Evolutionary conservation across 1,140 invertebrate genomes (phyloP).

Genomic region (Heliconius hewitsoni): DNA sequence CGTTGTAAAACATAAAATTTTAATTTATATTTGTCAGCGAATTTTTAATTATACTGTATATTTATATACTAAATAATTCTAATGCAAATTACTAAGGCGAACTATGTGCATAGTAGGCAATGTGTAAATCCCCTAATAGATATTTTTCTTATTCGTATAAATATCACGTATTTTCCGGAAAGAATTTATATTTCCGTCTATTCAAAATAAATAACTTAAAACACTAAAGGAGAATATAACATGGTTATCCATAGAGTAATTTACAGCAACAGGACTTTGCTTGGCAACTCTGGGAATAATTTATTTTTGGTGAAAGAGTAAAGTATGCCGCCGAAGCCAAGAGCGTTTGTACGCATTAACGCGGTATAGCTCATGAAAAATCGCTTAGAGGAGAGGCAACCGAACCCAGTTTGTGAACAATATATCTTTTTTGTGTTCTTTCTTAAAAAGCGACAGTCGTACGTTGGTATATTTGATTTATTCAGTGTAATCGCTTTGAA

Average conservation of each 20-base stretch:
- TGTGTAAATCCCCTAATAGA: not conserved
- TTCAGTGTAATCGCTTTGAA: conserved; percentile 1
- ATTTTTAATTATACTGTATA: too few species aligned
- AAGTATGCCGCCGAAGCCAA: conserved; percentile 69
- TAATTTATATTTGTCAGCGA: too few species aligned
- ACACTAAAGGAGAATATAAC: conserved; percentile 45
- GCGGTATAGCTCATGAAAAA: conserved; percentile 73
- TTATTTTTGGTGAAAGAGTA: conserved; percentile 73
- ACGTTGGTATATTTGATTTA: conserved; percentile 31
- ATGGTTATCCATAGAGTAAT: conserved; percentile 57
- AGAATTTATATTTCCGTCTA: not conserved
- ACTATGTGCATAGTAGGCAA: not conserved
- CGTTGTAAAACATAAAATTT: too few species aligned
- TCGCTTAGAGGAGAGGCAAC: conserved; percentile 67
- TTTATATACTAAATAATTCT: not conserved
- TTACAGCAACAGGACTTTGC: conserved; percentile 52
- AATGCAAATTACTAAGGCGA: not conserved
- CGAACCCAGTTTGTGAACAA: conserved; percentile 58
- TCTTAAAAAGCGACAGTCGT: conserved; percentile 35
- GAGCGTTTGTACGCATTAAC: conserved; percentile 77
- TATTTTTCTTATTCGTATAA: not conserved
- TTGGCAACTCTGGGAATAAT: conserved; percentile 62
- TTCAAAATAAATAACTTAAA: conserved; percentile 2
- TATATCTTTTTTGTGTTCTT: conserved; percentile 52
- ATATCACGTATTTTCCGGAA: conserved; percentile 2